Evolutionary conservation across 1,140 invertebrate species (phyloP).

Genomic region (Rhopalosiphum maidis): DNA sequence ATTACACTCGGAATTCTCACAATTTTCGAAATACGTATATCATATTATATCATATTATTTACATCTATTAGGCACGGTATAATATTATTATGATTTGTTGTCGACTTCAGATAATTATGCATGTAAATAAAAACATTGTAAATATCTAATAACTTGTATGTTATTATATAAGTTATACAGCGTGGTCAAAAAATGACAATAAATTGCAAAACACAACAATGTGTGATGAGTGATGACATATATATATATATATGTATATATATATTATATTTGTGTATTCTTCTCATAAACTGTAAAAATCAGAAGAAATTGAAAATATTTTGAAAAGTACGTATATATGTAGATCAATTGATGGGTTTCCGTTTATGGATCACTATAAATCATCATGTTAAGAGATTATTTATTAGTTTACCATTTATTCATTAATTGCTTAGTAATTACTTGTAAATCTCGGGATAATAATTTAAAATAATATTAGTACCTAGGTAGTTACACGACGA

Average conservation of each 20-base stretch:
- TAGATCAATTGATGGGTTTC: not conserved
- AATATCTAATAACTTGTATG: not conserved
- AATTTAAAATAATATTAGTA: not conserved
- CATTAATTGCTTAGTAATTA: not conserved
- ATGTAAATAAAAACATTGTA: not conserved
- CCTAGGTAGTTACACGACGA: too few relatives aligned
- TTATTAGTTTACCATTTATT: not conserved
- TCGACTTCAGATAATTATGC: not conserved
- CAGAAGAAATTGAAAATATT: not conserved
- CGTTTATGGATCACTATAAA: not conserved
- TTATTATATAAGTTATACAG: not conserved
- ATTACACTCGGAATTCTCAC: too few relatives aligned
- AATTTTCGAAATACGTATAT: too few relatives aligned
- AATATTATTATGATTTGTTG: not conserved
- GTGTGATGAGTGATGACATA: not conserved
- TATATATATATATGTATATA: not conserved
- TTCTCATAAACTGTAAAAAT: not conserved
- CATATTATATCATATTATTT: too few relatives aligned
- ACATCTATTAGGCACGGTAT: too few relatives aligned
- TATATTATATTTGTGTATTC: not conserved
- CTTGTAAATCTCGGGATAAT: not conserved
- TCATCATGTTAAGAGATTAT: not conserved
- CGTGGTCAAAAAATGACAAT: not conserved
- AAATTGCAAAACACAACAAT: not conserved
- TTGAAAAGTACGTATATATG: not conserved